Base-by-base conservation (phyloP, 2,113 vertebrate species). In the Suncus etruscus region DNA sequence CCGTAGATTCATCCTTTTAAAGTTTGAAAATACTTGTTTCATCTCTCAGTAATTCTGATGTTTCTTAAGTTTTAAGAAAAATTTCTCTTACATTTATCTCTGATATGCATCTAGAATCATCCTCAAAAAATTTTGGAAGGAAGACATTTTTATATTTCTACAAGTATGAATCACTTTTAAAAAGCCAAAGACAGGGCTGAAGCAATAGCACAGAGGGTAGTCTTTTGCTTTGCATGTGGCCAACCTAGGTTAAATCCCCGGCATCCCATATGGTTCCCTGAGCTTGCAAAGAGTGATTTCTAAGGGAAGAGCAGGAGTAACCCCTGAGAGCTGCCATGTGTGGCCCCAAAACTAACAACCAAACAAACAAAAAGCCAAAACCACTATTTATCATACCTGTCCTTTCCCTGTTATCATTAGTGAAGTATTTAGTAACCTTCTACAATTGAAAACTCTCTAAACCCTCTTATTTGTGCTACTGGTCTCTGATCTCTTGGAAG, bases 21-120 rank as follows among this genome's bases (percentile, higher is more conserved):
- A 10, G 11, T 75, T 69, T 78, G 22, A 31, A 91, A 87, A 45
- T 6, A 48, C 51, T 51, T 79, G 72, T 65, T 78, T 4, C 11
- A 68, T 80, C 24, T 79, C 7, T 84, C 84, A 18, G n/a, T 84
- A 39, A 61, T 29, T 88, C 27, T n/a, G 54, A 27, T 10, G 51
- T 79, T 85, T 79, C 69, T 63, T 68, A 51, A 47, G 45, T 93
- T 76, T 90, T 86, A 74, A 18, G 6, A 22, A n/a, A 76, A 18
- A 65, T 91, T 87, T 79, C n/a, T 8, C 25, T 68, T 91, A 79
- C 4, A 6, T 50, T 83, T 91, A 91, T 75, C n/a, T 91, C 32
- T 88, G 25, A 61, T 54, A 48, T 47, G 80, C 0, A 54, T 51
- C 20, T 50, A 32, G 32, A 87, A 68, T 68, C 20, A 66, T 78